Evolutionary conservation across 64 coral and sea anemone genomes (phyloP).

Genomic region (Stichodactyla helianthus): DNA sequence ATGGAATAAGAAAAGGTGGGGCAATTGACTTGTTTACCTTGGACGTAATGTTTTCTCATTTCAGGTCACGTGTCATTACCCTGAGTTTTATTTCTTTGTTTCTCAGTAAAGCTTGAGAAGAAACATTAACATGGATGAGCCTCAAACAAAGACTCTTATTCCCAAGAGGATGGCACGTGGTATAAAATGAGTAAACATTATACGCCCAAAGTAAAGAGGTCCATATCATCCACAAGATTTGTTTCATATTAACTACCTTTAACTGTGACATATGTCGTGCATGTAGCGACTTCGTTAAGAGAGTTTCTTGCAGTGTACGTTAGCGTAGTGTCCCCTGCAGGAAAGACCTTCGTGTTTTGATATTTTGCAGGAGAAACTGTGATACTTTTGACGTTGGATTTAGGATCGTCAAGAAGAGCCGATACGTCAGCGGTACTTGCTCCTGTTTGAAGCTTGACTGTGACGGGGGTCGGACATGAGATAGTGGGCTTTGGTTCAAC

Average conservation of each 20-base stretch:
- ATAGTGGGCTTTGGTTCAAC: constrained; percentile 25
- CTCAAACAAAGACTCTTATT: too few relatives aligned
- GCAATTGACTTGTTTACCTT: too few relatives aligned
- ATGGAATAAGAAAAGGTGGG: too few relatives aligned
- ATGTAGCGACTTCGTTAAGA: background rate
- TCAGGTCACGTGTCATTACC: too few relatives aligned
- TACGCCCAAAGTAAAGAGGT: too few relatives aligned
- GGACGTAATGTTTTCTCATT: too few relatives aligned
- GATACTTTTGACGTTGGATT: constrained; percentile 31
- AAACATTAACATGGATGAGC: too few relatives aligned
- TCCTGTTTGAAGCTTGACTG: constrained; percentile 15
- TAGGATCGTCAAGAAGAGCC: constrained; percentile 28
- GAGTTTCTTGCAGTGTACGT: constrained; percentile 44
- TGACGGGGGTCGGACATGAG: constrained; percentile 24
- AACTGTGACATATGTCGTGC: background rate
- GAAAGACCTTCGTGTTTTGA: constrained; percentile 23
- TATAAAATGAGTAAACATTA: too few relatives aligned
- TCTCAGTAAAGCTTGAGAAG: too few relatives aligned
- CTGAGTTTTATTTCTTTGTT: too few relatives aligned
- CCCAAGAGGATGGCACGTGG: too few relatives aligned
- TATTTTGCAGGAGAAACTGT: constrained; percentile 32
- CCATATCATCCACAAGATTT: background rate
- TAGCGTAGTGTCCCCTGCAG: constrained; percentile 28
- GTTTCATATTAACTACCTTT: background rate
- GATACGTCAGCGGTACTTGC: constrained; percentile 38